Conservation (phyloP, 2,797 vertebrate species). For the Micromesistius poutassou region DNA sequence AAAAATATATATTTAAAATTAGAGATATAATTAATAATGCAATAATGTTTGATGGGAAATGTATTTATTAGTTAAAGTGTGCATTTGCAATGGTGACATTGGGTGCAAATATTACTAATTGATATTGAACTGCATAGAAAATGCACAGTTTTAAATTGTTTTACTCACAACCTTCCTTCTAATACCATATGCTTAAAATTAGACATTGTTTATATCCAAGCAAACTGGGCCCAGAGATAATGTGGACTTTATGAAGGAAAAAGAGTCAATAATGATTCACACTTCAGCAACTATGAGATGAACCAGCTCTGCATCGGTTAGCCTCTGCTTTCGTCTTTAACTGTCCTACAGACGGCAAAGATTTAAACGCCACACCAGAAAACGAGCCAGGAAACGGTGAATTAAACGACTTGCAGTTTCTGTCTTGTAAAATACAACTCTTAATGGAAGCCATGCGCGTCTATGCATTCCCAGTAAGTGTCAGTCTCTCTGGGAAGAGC, state of each 20-base stretch:
- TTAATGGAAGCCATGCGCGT: conserved; percentile 5
- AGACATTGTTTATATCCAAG: not conserved
- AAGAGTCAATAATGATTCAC: not conserved
- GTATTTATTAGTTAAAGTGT: no score
- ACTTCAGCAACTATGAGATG: not conserved
- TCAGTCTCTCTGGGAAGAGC: not conserved
- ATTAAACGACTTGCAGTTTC: not conserved
- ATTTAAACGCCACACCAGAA: not conserved
- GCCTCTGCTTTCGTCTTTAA: not conserved
- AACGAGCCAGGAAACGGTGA: not conserved
- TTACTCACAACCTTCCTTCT: not conserved
- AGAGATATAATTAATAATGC: no score
- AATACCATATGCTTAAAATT: not conserved
- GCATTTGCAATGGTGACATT: not conserved
- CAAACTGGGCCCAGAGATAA: not conserved
- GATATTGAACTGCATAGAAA: not conserved
- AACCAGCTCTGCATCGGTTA: no score
- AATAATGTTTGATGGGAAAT: not conserved
- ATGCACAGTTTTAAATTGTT: not conserved
- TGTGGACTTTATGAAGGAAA: not conserved
- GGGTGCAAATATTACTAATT: not conserved
- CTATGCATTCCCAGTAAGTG: not conserved
- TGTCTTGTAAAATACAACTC: conserved; percentile 8
- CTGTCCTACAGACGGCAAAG: not conserved
- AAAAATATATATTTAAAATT: no score